These are phyloP conservation scores for Cyprinella venusta DNA, from an alignment of 2,797 vertebrate species.

Conservation along the genomic window DNA sequence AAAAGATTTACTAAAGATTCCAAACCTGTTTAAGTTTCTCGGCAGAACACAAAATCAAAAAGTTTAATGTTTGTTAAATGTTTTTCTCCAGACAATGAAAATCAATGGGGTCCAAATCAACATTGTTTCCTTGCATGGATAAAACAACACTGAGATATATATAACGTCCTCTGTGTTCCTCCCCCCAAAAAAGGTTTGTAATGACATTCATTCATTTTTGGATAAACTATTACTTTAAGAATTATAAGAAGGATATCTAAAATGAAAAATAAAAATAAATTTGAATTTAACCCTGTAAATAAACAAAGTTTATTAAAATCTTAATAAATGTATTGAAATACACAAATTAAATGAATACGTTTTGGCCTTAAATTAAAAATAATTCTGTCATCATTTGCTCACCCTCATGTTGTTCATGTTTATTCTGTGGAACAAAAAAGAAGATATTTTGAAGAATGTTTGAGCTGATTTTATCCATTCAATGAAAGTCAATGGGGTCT, in stretches of 20 bases:
- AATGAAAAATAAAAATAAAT: background rate
- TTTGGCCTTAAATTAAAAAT: background rate
- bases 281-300: background rate
- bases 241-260: background rate
- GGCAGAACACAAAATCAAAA: background rate
- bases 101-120: background rate
- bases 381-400: background rate
- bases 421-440: background rate
- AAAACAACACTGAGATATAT: background rate
- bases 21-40: background rate
- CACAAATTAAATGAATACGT: background rate
- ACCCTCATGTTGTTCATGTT: background rate
- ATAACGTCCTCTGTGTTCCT: background rate
- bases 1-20: background rate
- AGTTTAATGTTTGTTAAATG: background rate
- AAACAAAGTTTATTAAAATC: background rate
- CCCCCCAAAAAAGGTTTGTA: background rate
- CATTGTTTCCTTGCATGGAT: background rate
- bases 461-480: background rate
- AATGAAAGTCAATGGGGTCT: slow-evolving; percentile 6
- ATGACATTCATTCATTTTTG: background rate
- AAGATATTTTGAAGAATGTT: background rate
- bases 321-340: background rate
- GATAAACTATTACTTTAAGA: background rate
- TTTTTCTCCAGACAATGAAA: background rate